These are phyloP conservation scores for Odontamblyopus rebecca DNA, from an alignment of 2,797 vertebrate genomes.

Conservation along the genomic window DNA sequence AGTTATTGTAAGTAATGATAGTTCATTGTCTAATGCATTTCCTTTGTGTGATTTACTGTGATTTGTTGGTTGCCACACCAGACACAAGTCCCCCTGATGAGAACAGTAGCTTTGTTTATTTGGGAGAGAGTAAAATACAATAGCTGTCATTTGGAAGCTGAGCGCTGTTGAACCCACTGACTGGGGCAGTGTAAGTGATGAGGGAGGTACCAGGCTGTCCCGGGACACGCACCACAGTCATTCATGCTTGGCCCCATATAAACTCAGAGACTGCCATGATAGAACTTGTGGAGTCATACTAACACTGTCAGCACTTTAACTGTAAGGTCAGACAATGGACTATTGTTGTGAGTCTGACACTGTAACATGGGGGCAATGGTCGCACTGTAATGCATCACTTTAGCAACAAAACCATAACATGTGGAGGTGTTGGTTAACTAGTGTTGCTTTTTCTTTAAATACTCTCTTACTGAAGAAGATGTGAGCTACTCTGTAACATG, in stretches of 20 bases:
- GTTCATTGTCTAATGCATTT: neutral
- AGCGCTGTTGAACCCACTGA: constrained; percentile 50
- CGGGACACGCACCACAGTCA: constrained; percentile 19
- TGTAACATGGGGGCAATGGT: neutral
- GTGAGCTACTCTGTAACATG: neutral
- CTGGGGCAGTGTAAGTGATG: constrained; percentile 53
- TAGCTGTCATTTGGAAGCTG: constrained; percentile 51
- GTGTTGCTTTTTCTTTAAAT: neutral
- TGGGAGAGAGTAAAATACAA: constrained; percentile 58
- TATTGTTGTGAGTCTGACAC: neutral
- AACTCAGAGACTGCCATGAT: constrained; percentile 6
- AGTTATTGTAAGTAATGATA: neutral
- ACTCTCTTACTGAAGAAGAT: neutral
- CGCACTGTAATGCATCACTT: neutral
- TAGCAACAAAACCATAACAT: neutral
- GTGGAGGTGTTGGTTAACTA: neutral
- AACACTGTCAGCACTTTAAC: constrained; percentile 6
- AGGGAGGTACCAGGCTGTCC: constrained; percentile 60
- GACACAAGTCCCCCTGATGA: constrained; percentile 71
- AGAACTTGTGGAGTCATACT: neutral
- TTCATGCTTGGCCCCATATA: constrained; percentile 17
- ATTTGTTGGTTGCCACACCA: constrained; percentile 43
- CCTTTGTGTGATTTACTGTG: constrained; percentile 16
- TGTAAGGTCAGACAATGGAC: neutral
- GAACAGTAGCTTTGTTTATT: constrained; percentile 64